These are phyloP conservation scores for Chymomyza fuscimana DNA, from an alignment of 2,888 invertebrate genomes.

Conservation along the genomic window DNA sequence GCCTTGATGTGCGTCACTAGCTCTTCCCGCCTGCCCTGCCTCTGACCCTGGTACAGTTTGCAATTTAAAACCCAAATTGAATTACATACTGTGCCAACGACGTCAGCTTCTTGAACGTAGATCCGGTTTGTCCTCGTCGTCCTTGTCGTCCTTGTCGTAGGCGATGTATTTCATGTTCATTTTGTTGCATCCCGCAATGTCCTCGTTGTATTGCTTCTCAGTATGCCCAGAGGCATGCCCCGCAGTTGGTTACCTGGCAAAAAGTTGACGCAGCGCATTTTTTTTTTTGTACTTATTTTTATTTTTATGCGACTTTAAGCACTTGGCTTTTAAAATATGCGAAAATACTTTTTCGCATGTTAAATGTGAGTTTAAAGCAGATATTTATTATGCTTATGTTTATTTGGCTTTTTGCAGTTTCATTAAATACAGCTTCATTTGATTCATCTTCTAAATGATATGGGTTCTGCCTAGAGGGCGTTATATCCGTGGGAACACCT, in stretches of 20 bases:
- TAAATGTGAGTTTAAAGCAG: neutral
- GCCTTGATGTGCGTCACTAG: neutral
- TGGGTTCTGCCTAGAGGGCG: too few species aligned
- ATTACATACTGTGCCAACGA: conserved; percentile 47
- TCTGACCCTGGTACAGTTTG: conserved; percentile 43
- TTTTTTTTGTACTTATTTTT: neutral
- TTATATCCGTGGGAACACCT: neutral
- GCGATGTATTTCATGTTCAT: neutral
- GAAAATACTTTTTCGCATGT: neutral
- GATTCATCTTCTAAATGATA: neutral
- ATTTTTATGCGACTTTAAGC: conserved; percentile 34
- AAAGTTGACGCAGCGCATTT: conserved; percentile 44
- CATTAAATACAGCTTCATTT: neutral
- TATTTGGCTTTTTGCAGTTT: neutral
- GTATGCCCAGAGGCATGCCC: neutral
- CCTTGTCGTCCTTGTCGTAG: conserved; percentile 25
- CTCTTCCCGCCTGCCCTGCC: conserved; percentile 29
- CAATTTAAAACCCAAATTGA: conserved; percentile 67
- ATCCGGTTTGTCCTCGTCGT: conserved; percentile 16
- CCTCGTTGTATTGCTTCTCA: neutral
- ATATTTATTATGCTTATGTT: neutral
- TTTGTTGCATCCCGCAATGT: neutral
- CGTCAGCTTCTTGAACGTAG: conserved; percentile 13
- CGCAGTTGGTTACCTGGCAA: conserved; percentile 19
- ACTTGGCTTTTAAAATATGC: conserved; percentile 31